Conservation (phyloP, 1,140 invertebrate genomes). For the Hyles euphorbiae region DNA sequence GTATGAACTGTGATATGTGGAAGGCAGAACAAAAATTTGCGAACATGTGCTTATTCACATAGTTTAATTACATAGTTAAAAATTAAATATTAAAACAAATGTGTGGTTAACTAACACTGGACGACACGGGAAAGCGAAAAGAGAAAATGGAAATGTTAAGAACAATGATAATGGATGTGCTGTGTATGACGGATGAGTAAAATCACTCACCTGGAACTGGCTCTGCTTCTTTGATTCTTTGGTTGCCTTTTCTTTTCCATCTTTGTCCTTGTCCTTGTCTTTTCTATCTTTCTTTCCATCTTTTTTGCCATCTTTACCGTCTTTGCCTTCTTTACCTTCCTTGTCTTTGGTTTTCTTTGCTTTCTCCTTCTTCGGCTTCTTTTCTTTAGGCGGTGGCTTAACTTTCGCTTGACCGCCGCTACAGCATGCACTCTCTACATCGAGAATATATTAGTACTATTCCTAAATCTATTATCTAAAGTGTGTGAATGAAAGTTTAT, state of each 20-base stretch:
- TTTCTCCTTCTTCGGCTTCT: slow-evolving; percentile 84
- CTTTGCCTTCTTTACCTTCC: slow-evolving; percentile 73
- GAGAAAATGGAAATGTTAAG: slow-evolving; percentile 38
- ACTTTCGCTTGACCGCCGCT: slow-evolving; percentile 81
- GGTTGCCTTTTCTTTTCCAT: slow-evolving; percentile 72
- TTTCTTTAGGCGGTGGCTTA: slow-evolving; percentile 81
- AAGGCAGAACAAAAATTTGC: slow-evolving; percentile 38
- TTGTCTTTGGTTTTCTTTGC: slow-evolving; percentile 81
- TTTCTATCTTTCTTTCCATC: slow-evolving; percentile 77
- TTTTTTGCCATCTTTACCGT: slow-evolving; percentile 77
- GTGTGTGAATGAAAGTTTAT: slow-evolving; percentile 15
- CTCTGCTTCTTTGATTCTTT: slow-evolving; percentile 80
- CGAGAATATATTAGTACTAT: background rate
- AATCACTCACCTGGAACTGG: slow-evolving; percentile 76
- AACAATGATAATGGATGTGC: slow-evolving; percentile 63
- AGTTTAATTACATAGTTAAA: slow-evolving; percentile 40
- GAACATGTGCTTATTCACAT: slow-evolving; percentile 41
- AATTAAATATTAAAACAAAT: slow-evolving; percentile 41
- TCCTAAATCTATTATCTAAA: background rate
- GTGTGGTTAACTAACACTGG: slow-evolving; percentile 57
- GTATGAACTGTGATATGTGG: slow-evolving; percentile 38
- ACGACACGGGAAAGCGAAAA: slow-evolving; percentile 51
- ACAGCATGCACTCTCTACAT: slow-evolving; percentile 87
- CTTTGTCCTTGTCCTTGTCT: slow-evolving; percentile 76
- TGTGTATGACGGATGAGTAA: slow-evolving; percentile 38